phyloP scores from a whole-genome alignment of 2,888 invertebrate species.

The Arctia plantaginis region DNA sequence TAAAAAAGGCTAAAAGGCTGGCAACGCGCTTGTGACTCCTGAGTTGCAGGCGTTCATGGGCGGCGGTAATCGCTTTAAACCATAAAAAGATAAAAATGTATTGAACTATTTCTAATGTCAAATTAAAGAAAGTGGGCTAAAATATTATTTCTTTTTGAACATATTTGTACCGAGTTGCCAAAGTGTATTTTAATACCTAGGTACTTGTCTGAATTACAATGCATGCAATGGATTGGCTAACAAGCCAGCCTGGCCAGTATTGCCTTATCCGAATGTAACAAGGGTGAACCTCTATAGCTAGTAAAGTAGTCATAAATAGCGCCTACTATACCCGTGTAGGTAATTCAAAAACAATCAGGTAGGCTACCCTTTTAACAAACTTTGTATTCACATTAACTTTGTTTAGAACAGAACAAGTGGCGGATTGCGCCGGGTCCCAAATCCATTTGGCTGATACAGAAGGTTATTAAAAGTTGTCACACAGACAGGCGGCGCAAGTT shows the following conservation, averaged over 20 bases:
- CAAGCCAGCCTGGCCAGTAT: background rate
- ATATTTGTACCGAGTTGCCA: too few species aligned
- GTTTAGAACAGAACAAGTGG: constrained; percentile 63
- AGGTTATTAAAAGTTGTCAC: constrained; percentile 84
- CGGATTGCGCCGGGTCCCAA: constrained; percentile 63
- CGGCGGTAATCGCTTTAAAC: too few species aligned
- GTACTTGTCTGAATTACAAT: too few species aligned
- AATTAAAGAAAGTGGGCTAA: too few species aligned
- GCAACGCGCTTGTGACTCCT: too few species aligned
- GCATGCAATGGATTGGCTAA: too few species aligned
- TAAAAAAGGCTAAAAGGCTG: too few species aligned
- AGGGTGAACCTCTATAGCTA: background rate
- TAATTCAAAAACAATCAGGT: constrained; percentile 38
- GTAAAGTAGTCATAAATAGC: background rate
- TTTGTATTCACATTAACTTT: constrained; percentile 49
- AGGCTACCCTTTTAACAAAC: constrained; percentile 49
- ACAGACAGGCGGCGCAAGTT: constrained; percentile 75
- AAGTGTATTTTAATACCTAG: too few species aligned
- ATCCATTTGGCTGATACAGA: constrained; percentile 82
- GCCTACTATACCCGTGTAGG: constrained; percentile 8
- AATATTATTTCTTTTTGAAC: too few species aligned
- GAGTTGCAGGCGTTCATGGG: too few species aligned
- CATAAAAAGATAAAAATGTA: too few species aligned
- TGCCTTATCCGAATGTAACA: background rate
- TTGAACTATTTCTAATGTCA: too few species aligned